Conservation (phyloP, 2,888 invertebrate species). For the Polietes domitor region DNA sequence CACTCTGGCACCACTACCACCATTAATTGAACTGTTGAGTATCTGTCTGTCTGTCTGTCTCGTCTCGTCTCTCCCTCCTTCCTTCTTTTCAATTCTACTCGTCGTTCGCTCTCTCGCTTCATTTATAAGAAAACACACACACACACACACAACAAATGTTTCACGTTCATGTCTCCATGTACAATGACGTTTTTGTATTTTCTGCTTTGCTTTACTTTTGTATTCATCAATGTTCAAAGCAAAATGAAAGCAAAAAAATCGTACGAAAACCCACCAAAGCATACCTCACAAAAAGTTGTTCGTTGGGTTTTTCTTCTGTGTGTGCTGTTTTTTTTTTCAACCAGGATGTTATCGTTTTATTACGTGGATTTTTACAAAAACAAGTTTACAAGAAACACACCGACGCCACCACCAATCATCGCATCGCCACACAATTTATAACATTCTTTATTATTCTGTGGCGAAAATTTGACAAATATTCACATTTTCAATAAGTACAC, state of each 20-base stretch:
- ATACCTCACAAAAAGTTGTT: conserved; percentile 49
- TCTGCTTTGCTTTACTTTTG: conserved; percentile 9
- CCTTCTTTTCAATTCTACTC: conserved; percentile 9
- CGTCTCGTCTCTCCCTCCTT: background rate
- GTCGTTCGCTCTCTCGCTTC: conserved; percentile 9
- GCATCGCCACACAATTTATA: background rate
- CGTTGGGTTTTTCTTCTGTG: conserved; percentile 51
- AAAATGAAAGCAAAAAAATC: conserved; percentile 48
- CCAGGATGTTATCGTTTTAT: conserved; percentile 61
- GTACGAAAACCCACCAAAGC: conserved; percentile 43
- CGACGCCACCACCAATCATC: background rate
- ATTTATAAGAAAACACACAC: conserved; percentile 25
- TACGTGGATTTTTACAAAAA: conserved; percentile 55
- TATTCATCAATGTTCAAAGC: conserved; percentile 4
- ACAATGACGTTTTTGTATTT: conserved; percentile 24
- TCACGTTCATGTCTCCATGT: background rate
- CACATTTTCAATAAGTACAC: too few species aligned
- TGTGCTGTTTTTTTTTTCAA: conserved; percentile 41
- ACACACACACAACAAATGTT: background rate
- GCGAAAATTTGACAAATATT: background rate
- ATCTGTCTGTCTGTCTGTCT: conserved; percentile 74
- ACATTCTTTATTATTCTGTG: background rate
- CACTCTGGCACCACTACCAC: conserved; percentile 91
- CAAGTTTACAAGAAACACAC: conserved; percentile 43
- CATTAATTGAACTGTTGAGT: conserved; percentile 89